phyloP scores from a whole-genome alignment of 2,113 vertebrate species.

The Datnioides undecimradiatus region DNA sequence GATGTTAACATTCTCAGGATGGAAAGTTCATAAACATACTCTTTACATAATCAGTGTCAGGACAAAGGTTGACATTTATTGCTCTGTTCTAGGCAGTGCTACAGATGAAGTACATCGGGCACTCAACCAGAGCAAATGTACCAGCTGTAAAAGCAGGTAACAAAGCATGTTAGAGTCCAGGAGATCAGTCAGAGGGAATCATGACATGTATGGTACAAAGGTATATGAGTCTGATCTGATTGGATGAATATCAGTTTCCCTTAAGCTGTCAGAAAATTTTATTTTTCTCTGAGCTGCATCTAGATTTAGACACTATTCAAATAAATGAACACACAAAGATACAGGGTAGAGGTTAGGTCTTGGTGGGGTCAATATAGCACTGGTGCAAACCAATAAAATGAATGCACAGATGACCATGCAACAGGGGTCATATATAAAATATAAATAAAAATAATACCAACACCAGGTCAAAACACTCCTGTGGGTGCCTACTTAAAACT shows the following conservation, averaged over 20 bases:
- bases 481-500: too few species aligned
- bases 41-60: slow-evolving; percentile 5
- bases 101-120: not conserved
- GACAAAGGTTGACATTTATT: slow-evolving; percentile 44
- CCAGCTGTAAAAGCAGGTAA: not conserved
- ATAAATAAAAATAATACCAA: too few species aligned
- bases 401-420: too few species aligned
- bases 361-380: too few species aligned
- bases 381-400: too few species aligned
- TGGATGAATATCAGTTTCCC: not conserved
- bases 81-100: not conserved
- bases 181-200: not conserved
- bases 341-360: too few species aligned
- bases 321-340: too few species aligned
- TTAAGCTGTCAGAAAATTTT: not conserved
- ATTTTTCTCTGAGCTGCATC: not conserved
- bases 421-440: too few species aligned
- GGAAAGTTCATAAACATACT: not conserved
- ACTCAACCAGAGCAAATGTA: not conserved
- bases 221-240: not conserved
- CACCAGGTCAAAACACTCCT: too few species aligned
- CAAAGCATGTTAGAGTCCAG: not conserved
- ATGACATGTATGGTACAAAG: too few species aligned
- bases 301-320: too few species aligned
- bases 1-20: not conserved